Evolutionary conservation across 1,140 invertebrate species (phyloP).

Genomic region (Brevipalpus yothersi): DNA sequence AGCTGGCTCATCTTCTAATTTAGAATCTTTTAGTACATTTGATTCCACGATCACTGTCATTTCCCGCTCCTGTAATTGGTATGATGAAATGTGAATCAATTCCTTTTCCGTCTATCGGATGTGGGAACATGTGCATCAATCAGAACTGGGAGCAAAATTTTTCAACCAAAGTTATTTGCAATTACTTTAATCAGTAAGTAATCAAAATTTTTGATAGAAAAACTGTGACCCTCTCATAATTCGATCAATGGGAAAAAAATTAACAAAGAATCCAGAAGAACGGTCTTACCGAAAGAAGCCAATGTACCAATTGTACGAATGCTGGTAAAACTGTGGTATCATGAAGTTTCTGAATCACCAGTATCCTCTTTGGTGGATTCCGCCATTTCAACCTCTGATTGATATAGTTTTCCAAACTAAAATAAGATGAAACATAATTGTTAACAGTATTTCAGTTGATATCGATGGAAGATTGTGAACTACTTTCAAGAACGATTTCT

Average conservation of each 20-base stretch:
- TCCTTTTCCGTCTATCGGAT: not conserved
- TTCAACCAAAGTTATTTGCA: not conserved
- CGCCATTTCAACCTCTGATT: conserved; percentile 87
- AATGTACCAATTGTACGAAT: conserved; percentile 75
- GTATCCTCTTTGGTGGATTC: conserved; percentile 71
- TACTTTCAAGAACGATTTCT: too few relatives aligned
- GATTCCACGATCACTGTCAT: conserved; percentile 85
- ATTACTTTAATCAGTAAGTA: not conserved
- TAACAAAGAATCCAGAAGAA: not conserved
- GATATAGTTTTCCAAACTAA: too few relatives aligned
- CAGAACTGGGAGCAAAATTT: not conserved
- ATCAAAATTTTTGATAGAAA: conserved; percentile 2
- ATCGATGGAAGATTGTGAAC: too few relatives aligned
- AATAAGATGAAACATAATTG: too few relatives aligned
- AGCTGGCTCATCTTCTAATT: conserved; percentile 38
- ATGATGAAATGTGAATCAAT: conserved; percentile 11
- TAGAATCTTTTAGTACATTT: conserved; percentile 54
- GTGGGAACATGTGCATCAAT: not conserved
- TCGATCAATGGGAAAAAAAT: not conserved
- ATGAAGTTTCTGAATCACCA: conserved; percentile 85
- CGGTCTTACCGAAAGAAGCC: conserved; percentile 55
- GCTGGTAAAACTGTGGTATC: conserved; percentile 64
- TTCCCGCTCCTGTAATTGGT: conserved; percentile 42
- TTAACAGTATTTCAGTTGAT: too few relatives aligned
- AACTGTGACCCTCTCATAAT: not conserved